Base-by-base conservation (phyloP, 2,113 vertebrate genomes). In the Perccottus glenii region DNA sequence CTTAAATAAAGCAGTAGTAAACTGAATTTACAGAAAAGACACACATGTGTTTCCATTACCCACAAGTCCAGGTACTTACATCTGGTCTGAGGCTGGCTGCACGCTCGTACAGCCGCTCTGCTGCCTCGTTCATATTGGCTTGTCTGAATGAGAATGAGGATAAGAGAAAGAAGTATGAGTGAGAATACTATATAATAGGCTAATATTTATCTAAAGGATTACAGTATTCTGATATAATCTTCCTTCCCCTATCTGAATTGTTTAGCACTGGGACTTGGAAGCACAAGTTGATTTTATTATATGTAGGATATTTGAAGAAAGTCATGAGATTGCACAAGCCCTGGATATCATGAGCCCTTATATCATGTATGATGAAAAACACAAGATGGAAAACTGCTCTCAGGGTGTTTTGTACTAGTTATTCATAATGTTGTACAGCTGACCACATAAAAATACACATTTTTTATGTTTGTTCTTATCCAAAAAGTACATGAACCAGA, bases 41-140 rank as follows among this genome's bases (percentile, higher is more conserved):
- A 11, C 63, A 47, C 58, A 59, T 64, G 62, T 66, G 64, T 77
- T 50, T 75, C 47, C 57, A 53, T 32, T 16, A 59, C 71, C 11
- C 47, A 44, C 57, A 58, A 57, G 15, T 57, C 64, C 85, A 32
- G 43, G 42, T 89, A 96, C 96, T 97, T 92, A 98, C 96, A 60
- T 97, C 92, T 78, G 97, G 96, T 89, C 95, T 93, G 71, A 99
- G 90, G 77, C 82, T 88, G 81, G 96, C 95, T 66, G 96, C 96
- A 60, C 92, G 91, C 83, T 94, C 88, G 5, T 99, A 99, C 76
- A 96, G 95, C 59, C 90, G 93, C 86, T 99, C 97, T 0, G 96
- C 96, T 75, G 94, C 96, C 84, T 96, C 93, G n/a, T 99, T 98
- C 66, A 97, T 93, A 90, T 92, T 96, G 68, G 97, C 96, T 85